Evolutionary conservation across 2,113 vertebrate species (phyloP).

Genomic region (Ptilonorhynchus violaceus): DNA sequence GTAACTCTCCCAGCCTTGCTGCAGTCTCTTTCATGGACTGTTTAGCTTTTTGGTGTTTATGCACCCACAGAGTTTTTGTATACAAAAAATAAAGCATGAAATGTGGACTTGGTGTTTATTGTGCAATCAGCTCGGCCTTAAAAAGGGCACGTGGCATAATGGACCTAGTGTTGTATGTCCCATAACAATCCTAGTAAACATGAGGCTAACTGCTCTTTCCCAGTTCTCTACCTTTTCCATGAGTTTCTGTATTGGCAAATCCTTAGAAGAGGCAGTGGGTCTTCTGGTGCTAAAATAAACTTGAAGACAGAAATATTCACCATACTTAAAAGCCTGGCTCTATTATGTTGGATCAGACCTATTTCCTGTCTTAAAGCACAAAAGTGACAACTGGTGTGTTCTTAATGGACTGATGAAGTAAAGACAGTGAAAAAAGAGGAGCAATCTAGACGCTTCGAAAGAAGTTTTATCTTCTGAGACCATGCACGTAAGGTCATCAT

Average conservation of each 20-base stretch:
- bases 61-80: background rate
- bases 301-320: background rate
- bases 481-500: background rate
- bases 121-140: background rate
- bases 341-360: background rate
- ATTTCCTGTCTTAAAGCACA: background rate
- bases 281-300: background rate
- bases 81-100: background rate
- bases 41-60: slow-evolving; percentile 15
- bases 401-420: background rate
- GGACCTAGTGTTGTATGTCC: background rate
- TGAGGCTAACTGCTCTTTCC: background rate
- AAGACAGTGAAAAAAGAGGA: background rate
- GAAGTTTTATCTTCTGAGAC: background rate
- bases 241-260: background rate
- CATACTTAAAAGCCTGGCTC: background rate
- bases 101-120: background rate
- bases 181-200: background rate
- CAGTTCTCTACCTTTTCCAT: background rate
- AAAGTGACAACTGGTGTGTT: background rate
- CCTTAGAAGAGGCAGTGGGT: background rate
- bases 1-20: background rate
- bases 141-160: background rate
- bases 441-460: background rate
- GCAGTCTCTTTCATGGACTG: background rate